Base-by-base conservation (phyloP, 2,797 vertebrate genomes). In the Poliocrania exsul region DNA sequence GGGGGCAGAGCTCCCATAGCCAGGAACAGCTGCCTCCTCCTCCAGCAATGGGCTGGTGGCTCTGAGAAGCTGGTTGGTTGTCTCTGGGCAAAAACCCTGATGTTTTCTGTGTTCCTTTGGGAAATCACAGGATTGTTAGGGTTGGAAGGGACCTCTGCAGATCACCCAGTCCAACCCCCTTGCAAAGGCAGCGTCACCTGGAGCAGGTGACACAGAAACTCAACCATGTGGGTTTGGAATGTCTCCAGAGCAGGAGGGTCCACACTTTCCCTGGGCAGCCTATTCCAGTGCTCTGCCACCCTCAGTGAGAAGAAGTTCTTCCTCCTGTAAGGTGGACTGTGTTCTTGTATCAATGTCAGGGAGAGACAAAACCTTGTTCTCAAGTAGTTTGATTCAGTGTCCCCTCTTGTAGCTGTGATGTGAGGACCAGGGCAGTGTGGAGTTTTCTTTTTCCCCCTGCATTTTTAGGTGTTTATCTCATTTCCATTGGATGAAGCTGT, bases 51-150 rank as follows among this genome's bases (percentile, higher is more conserved):
- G 29, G 38, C 42, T 53, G 31, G 35, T 53, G 35, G 14, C 40
- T 77, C 56, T 54, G 31, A n/a, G 54, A 10, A 37, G 44, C 54
- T 65, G 47, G 23, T 49, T 35, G 11, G 28, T 58, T 46, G 25
- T 73, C 47, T 1, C 92, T 98, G 29, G 11, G 79, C 0, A 65
- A 97, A 38, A 72, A 44, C 40, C 29, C 23, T 58, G 15, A 16
- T 47, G 60, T 29, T 77, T 54, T 50, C 40, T 8, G 0, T 2
- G 16, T 62, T 49, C 58, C 29, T 35, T 38, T 11, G 35, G 49
- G 44, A 75, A 66, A 35, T 12, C 13, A 0, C 1, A 53, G 62
- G 8, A 40, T 44, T 64, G 8, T 46, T 64, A 64, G 11, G 31
- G 23, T n/a, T n/a, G 62, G 42, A 33, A 44, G 62, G 23, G 31